Evolutionary conservation across 2,888 invertebrate species (phyloP).

Genomic region (Atherix ibis): DNA sequence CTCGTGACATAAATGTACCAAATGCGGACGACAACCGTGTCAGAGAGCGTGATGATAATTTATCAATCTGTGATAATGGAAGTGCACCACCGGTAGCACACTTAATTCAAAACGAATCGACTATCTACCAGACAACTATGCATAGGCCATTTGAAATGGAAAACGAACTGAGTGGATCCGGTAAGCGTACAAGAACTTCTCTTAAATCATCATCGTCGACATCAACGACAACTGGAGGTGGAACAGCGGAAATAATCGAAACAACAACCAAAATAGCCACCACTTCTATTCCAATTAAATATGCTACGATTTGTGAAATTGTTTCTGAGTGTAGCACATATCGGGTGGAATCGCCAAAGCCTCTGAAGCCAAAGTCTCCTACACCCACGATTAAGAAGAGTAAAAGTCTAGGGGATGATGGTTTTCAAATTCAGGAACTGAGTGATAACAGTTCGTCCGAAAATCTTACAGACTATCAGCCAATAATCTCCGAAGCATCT

Average conservation of each 20-base stretch:
- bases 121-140: no score
- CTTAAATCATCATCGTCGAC: no score
- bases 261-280: background rate
- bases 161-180: no score
- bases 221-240: background rate
- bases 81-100: no score
- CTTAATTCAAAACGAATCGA: no score
- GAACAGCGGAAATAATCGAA: background rate
- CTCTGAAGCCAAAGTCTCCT: conserved; percentile 5
- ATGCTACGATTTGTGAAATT: conserved; percentile 8
- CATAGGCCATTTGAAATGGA: no score
- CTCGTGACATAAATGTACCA: conserved; percentile 4
- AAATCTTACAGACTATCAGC: conserved; percentile 34
- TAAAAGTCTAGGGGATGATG: conserved; percentile 11
- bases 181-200: no score
- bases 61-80: conserved; percentile 6
- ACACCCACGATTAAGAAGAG: conserved; percentile 9
- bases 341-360: conserved; percentile 14
- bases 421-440: conserved; percentile 25
- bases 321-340: conserved; percentile 9
- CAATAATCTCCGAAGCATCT: conserved; percentile 45
- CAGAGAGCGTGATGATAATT: conserved; percentile 2
- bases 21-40: conserved; percentile 1
- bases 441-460: conserved; percentile 26
- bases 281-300: conserved; percentile 5